A percentile compares a stretch with the other conserved stretches of the same genome.
These are phyloP conservation scores for Salvelinus namaycush DNA, from an alignment of 2,113 vertebrate species.

Conservation along the genomic window DNA sequence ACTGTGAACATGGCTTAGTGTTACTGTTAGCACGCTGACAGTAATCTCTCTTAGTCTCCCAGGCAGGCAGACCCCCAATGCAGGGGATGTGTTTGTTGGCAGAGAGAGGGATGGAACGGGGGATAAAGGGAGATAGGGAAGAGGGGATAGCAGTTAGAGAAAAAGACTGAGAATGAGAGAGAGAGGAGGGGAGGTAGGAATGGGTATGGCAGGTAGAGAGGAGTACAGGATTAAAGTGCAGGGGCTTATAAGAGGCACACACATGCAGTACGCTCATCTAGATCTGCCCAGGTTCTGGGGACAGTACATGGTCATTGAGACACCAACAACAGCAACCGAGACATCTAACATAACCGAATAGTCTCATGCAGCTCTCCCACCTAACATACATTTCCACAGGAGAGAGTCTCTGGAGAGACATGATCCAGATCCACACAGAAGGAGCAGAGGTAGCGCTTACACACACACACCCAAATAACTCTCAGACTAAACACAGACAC, in stretches of 20 bases:
- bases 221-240: background rate
- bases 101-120: background rate
- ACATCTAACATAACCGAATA: background rate
- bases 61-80: no score
- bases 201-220: background rate
- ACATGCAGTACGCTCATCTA: background rate
- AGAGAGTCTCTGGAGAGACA: background rate
- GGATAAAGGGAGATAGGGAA: background rate
- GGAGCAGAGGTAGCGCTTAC: no score
- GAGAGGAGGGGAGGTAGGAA: background rate
- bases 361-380: background rate
- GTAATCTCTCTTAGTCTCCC: constrained; percentile 14
- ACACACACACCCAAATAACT: no score
- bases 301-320: background rate
- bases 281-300: background rate
- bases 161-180: background rate
- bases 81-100: no score
- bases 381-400: background rate
- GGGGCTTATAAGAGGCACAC: background rate
- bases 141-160: background rate
- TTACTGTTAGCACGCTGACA: background rate
- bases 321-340: background rate
- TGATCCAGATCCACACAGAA: no score
- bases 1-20: background rate
- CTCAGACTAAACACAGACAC: no score